Base-by-base conservation (phyloP, 2,888 invertebrate species). In the Ophraella communa region DNA sequence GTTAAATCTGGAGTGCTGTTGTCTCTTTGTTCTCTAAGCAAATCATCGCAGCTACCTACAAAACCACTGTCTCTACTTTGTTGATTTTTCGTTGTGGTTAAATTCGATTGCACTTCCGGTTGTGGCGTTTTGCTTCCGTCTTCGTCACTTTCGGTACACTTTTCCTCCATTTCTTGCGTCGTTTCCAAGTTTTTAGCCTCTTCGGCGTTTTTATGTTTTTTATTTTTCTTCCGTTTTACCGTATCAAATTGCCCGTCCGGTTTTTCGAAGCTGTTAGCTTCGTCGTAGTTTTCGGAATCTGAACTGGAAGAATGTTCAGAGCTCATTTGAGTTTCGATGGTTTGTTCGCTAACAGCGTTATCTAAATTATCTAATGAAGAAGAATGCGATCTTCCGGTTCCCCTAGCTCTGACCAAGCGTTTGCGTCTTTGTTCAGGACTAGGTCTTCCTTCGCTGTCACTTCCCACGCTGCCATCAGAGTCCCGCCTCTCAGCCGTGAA, bases 1-100 rank as follows among this genome's bases (percentile, higher is more conserved):
- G 68, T 64, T 47, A 71, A 54, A 59, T 78, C 73, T 18, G 73
- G 73, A 5, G 73, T 74, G 65, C 84, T 83, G 39, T 81, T 78
- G 66, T 87, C 87, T 60, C 86, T 86, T 65, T 84, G 84, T 74
- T 89, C 89, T 79, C 91, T 89, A 42, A 94, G 83, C 65, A 95
- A 84, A 80, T 95, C 94, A 77, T 94, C 94, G 76, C 92, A 93
- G 79, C 93, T 94, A 4, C 94, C 94, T 52, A 94, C 90, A 74
- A 95, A 95, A 1, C 94, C 94, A 74, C 94, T 94, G 80, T 95
- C 94, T 65, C 94, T 86, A 77, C 92, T 93, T 66, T 93, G 92
- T 79, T 92, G 91, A 79, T 92, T 93, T 74, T 90, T 89, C 62
- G 89, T 88, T 24, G 87, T 86, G 52, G 87, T 81, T 77, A 86